Evolutionary conservation across 2,797 vertebrate genomes (phyloP).

Genomic region (Oreortyx pictus): DNA sequence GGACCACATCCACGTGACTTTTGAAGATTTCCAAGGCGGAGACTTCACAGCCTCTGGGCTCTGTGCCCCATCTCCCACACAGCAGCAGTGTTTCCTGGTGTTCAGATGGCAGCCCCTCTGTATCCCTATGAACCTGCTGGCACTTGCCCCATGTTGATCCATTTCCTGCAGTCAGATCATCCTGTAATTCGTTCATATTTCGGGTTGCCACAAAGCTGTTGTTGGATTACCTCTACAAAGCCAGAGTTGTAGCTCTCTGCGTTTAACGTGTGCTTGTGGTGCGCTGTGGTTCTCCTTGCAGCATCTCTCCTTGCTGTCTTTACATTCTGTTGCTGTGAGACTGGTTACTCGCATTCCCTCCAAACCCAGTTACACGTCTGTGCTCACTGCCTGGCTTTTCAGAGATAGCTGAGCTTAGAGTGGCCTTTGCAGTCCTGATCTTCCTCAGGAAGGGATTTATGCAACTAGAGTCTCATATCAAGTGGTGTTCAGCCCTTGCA

Average conservation of each 20-base stretch:
- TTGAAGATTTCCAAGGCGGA: not conserved
- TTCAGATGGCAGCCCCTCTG: not conserved
- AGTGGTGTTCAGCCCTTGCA: not conserved
- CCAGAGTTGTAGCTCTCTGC: not conserved
- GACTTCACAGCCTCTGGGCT: too few relatives aligned
- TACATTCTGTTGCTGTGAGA: not conserved
- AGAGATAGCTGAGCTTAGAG: not conserved
- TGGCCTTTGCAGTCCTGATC: not conserved
- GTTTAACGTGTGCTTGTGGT: not conserved
- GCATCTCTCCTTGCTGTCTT: not conserved
- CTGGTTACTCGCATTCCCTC: not conserved
- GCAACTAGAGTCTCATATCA: not conserved
- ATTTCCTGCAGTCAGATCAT: not conserved
- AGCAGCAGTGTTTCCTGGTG: not conserved
- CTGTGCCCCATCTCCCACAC: not conserved
- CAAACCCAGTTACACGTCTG: not conserved
- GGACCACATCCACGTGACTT: not conserved
- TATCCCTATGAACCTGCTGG: not conserved
- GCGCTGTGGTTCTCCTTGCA: not conserved
- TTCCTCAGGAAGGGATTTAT: not conserved
- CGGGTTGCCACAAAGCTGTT: not conserved
- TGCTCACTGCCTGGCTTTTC: not conserved
- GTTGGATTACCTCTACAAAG: not conserved
- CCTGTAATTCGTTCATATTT: not conserved
- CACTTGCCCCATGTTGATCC: not conserved